Evolutionary conservation across 2,113 vertebrate genomes (phyloP).

Genomic region (Progne subis): DNA sequence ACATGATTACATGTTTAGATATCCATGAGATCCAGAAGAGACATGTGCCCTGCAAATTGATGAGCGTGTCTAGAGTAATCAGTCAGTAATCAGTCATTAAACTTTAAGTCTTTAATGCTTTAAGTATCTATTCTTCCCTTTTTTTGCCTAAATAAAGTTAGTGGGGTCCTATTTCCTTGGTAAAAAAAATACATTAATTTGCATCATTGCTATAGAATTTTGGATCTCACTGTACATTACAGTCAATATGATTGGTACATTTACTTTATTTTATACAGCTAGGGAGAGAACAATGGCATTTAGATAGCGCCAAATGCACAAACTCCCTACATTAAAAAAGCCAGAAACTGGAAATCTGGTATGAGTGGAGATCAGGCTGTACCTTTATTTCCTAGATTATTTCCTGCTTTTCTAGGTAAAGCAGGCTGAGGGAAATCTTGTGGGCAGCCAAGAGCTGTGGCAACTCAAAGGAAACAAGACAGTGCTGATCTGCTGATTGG

Average conservation of each 20-base stretch:
- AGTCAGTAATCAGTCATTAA: background rate
- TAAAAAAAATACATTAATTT: background rate
- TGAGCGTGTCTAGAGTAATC: background rate
- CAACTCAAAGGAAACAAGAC: background rate
- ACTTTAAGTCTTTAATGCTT: background rate
- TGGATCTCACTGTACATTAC: background rate
- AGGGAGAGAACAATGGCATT: constrained; percentile 6
- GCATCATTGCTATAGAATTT: background rate
- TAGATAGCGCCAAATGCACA: background rate
- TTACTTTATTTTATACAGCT: constrained; percentile 19
- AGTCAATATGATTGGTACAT: background rate
- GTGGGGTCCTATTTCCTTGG: background rate
- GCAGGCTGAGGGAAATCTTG: background rate
- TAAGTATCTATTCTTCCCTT: background rate
- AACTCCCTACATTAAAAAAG: background rate
- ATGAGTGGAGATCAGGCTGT: background rate
- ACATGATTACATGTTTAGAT: background rate
- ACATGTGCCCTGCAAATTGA: background rate
- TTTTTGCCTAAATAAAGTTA: background rate
- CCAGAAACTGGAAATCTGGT: background rate
- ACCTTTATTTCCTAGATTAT: background rate
- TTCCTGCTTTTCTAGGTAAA: background rate
- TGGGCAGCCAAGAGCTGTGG: background rate
- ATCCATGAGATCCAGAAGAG: background rate
- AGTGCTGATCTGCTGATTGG: background rate